Conservation (phyloP, 2,797 vertebrate species). For the Spizella passerina region DNA sequence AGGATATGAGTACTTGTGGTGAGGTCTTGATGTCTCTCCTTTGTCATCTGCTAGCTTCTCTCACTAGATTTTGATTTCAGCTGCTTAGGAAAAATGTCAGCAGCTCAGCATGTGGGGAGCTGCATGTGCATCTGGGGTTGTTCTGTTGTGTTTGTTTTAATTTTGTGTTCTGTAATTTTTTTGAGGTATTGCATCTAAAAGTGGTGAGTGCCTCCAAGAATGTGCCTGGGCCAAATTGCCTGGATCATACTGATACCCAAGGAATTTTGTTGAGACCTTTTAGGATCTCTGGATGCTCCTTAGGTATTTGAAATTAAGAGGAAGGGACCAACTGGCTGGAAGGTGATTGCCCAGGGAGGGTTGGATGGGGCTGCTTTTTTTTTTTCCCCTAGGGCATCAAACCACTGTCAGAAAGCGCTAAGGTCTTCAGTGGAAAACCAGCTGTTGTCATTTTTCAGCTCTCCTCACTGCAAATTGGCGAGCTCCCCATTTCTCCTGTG, state of each 20-base stretch:
- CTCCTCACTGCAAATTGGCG: not conserved
- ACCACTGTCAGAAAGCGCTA: not conserved
- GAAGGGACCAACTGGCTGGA: not conserved
- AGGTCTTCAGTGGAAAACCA: not conserved
- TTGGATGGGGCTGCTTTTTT: not conserved
- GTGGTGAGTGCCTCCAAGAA: not conserved
- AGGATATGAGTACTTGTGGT: not conserved
- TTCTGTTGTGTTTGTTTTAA: not conserved
- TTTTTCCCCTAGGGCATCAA: not conserved
- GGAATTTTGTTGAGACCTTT: not conserved
- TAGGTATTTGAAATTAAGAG: not conserved
- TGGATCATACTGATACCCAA: not conserved
- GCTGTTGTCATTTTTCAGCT: not conserved
- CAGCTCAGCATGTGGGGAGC: not conserved
- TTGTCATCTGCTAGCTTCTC: not conserved
- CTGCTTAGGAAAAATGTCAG: not conserved
- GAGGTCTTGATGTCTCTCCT: not conserved
- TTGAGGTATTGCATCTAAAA: not conserved
- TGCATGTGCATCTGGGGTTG: not conserved
- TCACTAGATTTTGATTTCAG: not conserved
- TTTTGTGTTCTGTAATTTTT: not conserved
- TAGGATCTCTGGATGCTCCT: not conserved
- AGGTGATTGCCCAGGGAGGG: not conserved
- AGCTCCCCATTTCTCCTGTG: not conserved
- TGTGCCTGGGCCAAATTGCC: not conserved